Evolutionary conservation across 2,113 vertebrate genomes (phyloP).

Genomic region (Willisornis vidua): DNA sequence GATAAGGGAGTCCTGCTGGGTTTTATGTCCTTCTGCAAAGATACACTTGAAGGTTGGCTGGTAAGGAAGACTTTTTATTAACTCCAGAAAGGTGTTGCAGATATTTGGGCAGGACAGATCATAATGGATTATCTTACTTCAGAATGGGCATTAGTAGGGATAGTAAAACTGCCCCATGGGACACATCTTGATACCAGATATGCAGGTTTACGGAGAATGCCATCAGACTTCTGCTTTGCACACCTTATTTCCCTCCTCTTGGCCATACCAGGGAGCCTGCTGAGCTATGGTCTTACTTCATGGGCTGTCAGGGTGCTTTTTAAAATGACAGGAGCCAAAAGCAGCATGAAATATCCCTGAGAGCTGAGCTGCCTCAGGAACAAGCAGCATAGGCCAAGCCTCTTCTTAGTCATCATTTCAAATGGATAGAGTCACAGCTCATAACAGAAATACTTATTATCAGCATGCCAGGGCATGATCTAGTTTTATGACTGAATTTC

Average conservation of each 20-base stretch:
- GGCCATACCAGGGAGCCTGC: not conserved
- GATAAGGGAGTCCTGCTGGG: slow-evolving; percentile 16
- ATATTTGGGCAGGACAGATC: not conserved
- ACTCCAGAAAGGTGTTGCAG: not conserved
- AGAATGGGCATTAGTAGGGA: not conserved
- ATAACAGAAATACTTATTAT: not conserved
- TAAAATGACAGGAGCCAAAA: not conserved
- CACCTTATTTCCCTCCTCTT: not conserved
- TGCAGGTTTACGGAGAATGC: not conserved
- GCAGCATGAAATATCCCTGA: not conserved
- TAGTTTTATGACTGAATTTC: not conserved
- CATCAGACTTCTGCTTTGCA: not conserved
- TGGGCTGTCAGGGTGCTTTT: not conserved
- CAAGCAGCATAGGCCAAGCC: not conserved
- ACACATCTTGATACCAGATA: not conserved
- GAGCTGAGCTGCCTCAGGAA: not conserved
- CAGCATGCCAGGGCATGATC: not conserved
- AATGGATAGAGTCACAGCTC: not conserved
- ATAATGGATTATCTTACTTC: not conserved
- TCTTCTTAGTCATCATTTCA: not conserved
- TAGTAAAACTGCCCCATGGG: not conserved
- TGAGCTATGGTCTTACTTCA: not conserved
- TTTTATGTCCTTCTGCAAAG: not conserved
- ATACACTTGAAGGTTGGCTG: not conserved
- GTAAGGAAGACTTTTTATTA: not conserved